Base-by-base conservation (phyloP, 2,888 invertebrate species). In the Zhuqinia jingwanae region DNA sequence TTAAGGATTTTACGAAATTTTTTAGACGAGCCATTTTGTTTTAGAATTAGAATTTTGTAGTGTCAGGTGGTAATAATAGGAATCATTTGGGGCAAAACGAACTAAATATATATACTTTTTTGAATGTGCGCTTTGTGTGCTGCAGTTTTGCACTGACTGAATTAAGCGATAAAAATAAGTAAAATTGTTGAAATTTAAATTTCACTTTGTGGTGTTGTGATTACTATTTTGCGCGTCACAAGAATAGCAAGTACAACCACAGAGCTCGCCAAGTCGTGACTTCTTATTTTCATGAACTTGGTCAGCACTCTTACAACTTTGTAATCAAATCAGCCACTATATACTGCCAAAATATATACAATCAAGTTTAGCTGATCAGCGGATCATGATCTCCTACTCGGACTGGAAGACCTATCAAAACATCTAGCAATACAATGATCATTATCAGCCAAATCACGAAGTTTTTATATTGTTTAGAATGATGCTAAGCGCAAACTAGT, bases 21-120 rank as follows among this genome's bases (percentile, higher is more conserved):
- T 84, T 84, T 8, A 88, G 79, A 56, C 87, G 87, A 27, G 70
- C 75, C 88, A 88, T 88, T 42, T 65, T 83, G 17, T n/a, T n/a
- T n/a, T n/a, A n/a, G n/a, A n/a, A 22, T 8, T 58, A 17, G 15
- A 36, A 36, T 50, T 20, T 8, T 45, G 17, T 0, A 20, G n/a
- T 42, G 65, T 42, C 42, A 65, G 42, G n/a, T 17, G 36, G 10
- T n/a, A 65, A 17, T 17, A 36, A 42, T 6, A 68, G 13, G 20
- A 76, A 58, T 2, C 36, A 58, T 56, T 50, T 56, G 47, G n/a
- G 15, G 15, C 3, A 30, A 76, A 30, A 53, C 30, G 22, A 56
- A 56, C 25, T 17, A 25, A 2, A 15, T 15, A 50, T 6, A 36
- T 25, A 60, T 27, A 56, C n/a, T n/a, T n/a, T 30, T 13, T 36